Percentiles rank a stretch among this genome's conserved stretches.
Evolutionary conservation across 2,888 invertebrate species (phyloP).

Genomic region (Drosophila mimica): DNA sequence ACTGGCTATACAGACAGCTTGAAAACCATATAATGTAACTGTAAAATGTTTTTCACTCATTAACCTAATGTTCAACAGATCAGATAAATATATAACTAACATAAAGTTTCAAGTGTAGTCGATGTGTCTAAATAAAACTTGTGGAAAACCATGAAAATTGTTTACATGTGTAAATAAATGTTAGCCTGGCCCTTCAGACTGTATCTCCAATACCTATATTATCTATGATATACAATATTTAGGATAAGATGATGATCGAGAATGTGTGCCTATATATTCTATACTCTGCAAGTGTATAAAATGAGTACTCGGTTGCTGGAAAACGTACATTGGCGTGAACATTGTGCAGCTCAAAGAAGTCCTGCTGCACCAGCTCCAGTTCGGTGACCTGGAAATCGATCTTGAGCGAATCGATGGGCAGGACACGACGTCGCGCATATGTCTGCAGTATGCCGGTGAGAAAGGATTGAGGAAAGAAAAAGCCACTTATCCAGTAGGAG

Average conservation of each 20-base stretch:
- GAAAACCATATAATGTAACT: background rate
- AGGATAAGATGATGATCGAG: background rate
- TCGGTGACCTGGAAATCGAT: slow-evolving; percentile 91
- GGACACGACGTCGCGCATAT: slow-evolving; percentile 92
- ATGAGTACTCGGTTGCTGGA: background rate
- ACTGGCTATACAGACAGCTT: background rate
- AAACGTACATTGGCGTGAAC: slow-evolving; percentile 79
- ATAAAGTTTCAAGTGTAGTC: background rate
- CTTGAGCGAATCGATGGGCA: slow-evolving; percentile 94
- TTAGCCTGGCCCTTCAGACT: background rate
- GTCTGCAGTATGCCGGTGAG: slow-evolving; percentile 96
- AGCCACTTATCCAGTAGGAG: slow-evolving; percentile 96
- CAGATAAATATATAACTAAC: background rate
- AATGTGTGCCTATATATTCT: background rate
- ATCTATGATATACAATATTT: background rate
- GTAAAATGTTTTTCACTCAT: background rate
- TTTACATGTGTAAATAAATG: background rate
- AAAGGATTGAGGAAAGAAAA: slow-evolving; percentile 97
- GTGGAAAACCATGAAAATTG: background rate
- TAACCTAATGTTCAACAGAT: background rate
- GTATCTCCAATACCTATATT: no score
- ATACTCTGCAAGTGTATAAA: background rate
- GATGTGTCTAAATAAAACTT: background rate
- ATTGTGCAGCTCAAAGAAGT: slow-evolving; percentile 86
- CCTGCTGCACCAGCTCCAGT: slow-evolving; percentile 88